Conservation (phyloP, 2,113 vertebrate genomes). For the Onychorhynchus coronatus region DNA sequence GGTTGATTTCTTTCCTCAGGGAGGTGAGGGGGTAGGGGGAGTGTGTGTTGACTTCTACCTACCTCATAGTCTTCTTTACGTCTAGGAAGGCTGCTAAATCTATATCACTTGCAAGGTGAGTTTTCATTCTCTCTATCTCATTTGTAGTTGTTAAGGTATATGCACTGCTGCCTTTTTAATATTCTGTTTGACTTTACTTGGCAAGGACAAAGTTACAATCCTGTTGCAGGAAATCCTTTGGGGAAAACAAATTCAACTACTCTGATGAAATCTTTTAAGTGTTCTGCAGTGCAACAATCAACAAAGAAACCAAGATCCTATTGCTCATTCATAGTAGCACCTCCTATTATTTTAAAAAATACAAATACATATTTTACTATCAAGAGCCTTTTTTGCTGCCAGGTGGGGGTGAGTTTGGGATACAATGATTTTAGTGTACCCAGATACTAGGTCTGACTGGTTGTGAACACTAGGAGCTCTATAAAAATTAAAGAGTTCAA, state of each 20-base stretch:
- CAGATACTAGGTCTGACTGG: not conserved
- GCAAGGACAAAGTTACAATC: slow-evolving; percentile 11
- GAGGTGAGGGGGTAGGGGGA: no score
- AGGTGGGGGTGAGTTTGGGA: not conserved
- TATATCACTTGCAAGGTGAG: not conserved
- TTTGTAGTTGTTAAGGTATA: not conserved
- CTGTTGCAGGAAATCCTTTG: not conserved
- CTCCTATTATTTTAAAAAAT: not conserved
- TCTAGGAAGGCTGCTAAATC: not conserved
- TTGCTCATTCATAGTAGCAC: not conserved
- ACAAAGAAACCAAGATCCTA: not conserved
- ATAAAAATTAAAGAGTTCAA: not conserved
- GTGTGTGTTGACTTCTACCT: not conserved
- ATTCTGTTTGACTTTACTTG: not conserved
- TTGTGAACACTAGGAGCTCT: not conserved
- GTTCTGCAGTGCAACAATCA: not conserved
- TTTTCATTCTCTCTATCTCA: not conserved
- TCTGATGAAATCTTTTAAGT: not conserved
- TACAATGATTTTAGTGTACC: not conserved
- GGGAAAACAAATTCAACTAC: not conserved
- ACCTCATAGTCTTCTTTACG: not conserved
- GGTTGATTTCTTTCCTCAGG: not conserved
- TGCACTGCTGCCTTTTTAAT: slow-evolving; percentile 21
- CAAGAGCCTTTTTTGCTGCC: not conserved
- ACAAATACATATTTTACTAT: not conserved